Evolutionary conservation across 2,888 invertebrate species (phyloP).

Genomic region (Ormyrus nitidulus): DNA sequence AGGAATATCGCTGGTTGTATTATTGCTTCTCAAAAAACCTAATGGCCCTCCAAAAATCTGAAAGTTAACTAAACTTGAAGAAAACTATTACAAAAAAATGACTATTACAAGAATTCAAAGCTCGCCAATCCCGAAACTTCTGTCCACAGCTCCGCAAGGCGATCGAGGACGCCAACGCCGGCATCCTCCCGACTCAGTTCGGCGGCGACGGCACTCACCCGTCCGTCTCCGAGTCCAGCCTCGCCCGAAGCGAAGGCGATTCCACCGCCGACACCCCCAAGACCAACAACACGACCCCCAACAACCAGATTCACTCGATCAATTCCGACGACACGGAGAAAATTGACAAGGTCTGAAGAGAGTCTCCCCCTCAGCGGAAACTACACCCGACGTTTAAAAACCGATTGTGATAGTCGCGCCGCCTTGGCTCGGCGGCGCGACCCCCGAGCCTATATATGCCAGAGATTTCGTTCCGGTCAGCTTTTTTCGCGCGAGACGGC

Average conservation of each 20-base stretch:
- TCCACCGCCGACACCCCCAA: slow-evolving; percentile 58
- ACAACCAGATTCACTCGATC: slow-evolving; percentile 62
- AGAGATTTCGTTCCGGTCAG: slow-evolving; percentile 55
- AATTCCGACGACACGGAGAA: slow-evolving; percentile 63
- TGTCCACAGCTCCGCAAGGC: slow-evolving; percentile 84
- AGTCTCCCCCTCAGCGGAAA: slow-evolving; percentile 37
- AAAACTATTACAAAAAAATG: too few species aligned
- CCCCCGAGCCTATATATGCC: slow-evolving; percentile 58
- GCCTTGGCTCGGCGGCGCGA: slow-evolving; percentile 61
- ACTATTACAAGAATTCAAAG: too few species aligned
- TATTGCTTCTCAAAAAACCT: too few species aligned
- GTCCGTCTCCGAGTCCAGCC: slow-evolving; percentile 65
- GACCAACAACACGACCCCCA: slow-evolving; percentile 52
- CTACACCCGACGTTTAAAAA: slow-evolving; percentile 28
- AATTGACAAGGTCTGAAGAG: slow-evolving; percentile 65
- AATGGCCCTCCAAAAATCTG: too few species aligned
- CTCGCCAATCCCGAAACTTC: too few species aligned
- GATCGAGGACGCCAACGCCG: slow-evolving; percentile 92
- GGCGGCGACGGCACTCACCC: slow-evolving; percentile 67
- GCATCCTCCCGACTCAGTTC: slow-evolving; percentile 77
- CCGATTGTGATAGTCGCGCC: slow-evolving; percentile 72
- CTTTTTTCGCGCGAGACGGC: slow-evolving; percentile 10
- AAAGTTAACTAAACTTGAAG: too few species aligned
- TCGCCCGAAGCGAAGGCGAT: slow-evolving; percentile 65
- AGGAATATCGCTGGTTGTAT: too few species aligned